Evolutionary conservation across 2,888 invertebrate genomes (phyloP).

Genomic region (Schrankia costaestrigalis): DNA sequence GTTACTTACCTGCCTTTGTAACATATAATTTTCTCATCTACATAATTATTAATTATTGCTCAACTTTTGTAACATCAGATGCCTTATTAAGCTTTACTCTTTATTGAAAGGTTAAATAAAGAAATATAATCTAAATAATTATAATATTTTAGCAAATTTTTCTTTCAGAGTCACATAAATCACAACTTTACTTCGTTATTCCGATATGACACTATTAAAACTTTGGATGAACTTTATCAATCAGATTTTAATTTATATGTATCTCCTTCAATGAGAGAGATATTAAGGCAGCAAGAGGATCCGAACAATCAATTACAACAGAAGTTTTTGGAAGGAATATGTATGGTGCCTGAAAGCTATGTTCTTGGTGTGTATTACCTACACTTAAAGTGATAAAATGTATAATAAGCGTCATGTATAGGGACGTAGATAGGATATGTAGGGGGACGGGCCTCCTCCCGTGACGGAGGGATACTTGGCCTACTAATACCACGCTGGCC

Average conservation of each 20-base stretch:
- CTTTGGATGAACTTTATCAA: conserved; percentile 33
- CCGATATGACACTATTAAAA: conserved; percentile 28
- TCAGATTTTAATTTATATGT: conserved; percentile 30
- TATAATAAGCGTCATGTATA: too few species aligned
- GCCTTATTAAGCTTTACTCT: too few species aligned
- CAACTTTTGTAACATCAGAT: too few species aligned
- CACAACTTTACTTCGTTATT: conserved; percentile 44
- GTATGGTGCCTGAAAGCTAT: not conserved
- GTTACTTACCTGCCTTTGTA: not conserved
- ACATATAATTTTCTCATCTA: not conserved
- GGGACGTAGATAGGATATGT: too few species aligned
- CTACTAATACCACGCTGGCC: too few species aligned
- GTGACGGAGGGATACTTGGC: too few species aligned
- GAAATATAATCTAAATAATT: not conserved
- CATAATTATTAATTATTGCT: not conserved
- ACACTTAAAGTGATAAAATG: too few species aligned
- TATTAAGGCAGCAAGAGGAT: conserved; percentile 25
- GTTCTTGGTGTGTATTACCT: not conserved
- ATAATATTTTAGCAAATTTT: not conserved
- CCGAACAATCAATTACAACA: conserved; percentile 14
- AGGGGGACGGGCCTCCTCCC: too few species aligned
- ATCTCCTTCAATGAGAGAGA: conserved; percentile 27
- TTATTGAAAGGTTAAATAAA: too few species aligned
- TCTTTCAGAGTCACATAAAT: conserved; percentile 48
- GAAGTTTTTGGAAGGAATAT: conserved; percentile 18